Evolutionary conservation across 35 echinoderm and acorn worm genomes (phyloP).

Genomic region (Holothuria glaberrima): DNA sequence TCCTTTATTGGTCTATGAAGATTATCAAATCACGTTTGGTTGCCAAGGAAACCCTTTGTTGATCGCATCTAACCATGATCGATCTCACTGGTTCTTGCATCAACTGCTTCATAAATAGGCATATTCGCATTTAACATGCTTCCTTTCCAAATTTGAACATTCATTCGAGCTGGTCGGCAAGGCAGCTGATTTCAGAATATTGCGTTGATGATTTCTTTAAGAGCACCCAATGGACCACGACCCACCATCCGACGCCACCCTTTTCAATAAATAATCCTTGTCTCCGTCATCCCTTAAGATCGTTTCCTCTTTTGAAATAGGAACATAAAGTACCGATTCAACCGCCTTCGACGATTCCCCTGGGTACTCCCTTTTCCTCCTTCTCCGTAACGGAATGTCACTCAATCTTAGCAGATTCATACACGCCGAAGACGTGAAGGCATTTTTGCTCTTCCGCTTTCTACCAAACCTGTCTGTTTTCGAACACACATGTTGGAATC

Average conservation of each 20-base stretch:
- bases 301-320: background rate
- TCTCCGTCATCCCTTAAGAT: conserved; percentile 1
- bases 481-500: conserved; percentile 56
- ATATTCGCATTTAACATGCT: no score
- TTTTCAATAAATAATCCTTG: conserved; percentile 36
- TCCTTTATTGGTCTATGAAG: no score
- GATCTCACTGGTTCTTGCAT: no score
- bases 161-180: no score
- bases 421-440: conserved; percentile 1
- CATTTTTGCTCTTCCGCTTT: conserved; percentile 27
- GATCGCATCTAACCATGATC: no score
- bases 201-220: conserved; percentile 23
- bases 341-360: conserved; percentile 10
- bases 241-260: conserved; percentile 31
- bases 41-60: no score
- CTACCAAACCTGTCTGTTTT: background rate
- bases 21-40: no score
- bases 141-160: no score
- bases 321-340: conserved; percentile 19
- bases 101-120: no score
- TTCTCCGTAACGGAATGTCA: background rate
- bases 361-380: background rate
- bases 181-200: no score
- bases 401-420: background rate
- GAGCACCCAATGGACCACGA: conserved; percentile 15